Conservation (phyloP, 2,888 invertebrate species). For the Torymus tubicola region DNA sequence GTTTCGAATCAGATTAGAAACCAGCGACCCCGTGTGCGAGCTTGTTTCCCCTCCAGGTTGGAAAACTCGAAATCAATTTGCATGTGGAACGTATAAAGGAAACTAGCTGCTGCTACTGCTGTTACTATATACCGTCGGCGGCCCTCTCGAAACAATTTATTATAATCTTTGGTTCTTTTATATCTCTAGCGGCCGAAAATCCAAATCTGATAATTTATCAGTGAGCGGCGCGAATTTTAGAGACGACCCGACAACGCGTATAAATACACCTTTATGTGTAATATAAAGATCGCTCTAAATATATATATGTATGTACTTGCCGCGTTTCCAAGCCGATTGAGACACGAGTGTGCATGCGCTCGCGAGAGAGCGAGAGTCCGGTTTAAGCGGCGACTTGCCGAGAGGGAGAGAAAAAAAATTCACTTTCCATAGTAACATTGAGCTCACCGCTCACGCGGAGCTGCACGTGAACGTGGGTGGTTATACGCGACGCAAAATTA, state of each 20-base stretch:
- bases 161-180: background rate
- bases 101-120: too few relatives aligned
- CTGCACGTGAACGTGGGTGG: constrained; percentile 74
- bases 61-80: constrained; percentile 12
- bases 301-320: background rate
- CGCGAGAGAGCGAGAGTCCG: constrained; percentile 41
- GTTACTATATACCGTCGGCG: too few relatives aligned
- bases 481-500: background rate
- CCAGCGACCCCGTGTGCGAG: constrained; percentile 3
- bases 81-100: background rate
- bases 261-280: background rate
- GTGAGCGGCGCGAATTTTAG: constrained; percentile 1
- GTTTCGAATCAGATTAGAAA: constrained; percentile 20
- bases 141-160: constrained; percentile 2
- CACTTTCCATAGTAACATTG: constrained; percentile 67
- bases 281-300: background rate
- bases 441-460: constrained; percentile 71
- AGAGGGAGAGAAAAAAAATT: constrained; percentile 57
- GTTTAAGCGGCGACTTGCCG: constrained; percentile 20
- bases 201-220: background rate
- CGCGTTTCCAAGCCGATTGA: too few relatives aligned
- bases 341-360: background rate
- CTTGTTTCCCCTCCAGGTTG: background rate
- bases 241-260: background rate
- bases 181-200: too few relatives aligned